Percentiles rank a stretch among this genome's conserved stretches.
phyloP scores from a whole-genome alignment of 2,797 vertebrate species.

The Aphelocoma californica region DNA sequence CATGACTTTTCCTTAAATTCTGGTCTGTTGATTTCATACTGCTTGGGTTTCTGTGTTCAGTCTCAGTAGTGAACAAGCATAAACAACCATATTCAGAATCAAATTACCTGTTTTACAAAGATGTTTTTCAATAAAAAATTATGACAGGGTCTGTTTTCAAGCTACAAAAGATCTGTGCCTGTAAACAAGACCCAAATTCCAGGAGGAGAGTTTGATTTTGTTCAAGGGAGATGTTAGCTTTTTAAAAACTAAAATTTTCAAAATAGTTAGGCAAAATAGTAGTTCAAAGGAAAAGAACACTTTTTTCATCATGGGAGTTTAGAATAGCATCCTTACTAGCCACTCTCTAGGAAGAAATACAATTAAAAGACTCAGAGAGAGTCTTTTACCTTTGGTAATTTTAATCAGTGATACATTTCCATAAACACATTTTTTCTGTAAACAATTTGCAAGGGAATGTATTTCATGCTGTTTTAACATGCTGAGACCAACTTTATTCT shows the following conservation, averaged over 20 bases:
- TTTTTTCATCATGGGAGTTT: conserved; percentile 44
- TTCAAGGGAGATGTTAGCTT: neutral
- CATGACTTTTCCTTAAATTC: neutral
- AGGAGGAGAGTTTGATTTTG: neutral
- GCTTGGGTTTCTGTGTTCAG: neutral
- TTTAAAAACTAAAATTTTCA: neutral
- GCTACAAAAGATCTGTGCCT: neutral
- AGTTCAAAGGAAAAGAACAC: neutral
- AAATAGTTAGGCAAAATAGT: neutral
- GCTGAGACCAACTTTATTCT: conserved; percentile 67
- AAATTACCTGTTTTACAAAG: neutral
- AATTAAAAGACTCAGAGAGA: conserved; percentile 70
- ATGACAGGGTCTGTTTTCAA: neutral
- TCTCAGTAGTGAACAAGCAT: neutral
- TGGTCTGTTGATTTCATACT: neutral
- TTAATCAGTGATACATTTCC: conserved; percentile 71
- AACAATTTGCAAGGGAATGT: conserved; percentile 75
- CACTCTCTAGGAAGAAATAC: conserved; percentile 67
- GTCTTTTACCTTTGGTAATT: conserved; percentile 74
- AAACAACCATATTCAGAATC: neutral
- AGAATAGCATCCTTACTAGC: conserved; percentile 39
- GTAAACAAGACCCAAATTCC: neutral
- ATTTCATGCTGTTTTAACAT: conserved; percentile 71
- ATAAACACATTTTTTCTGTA: conserved; percentile 68
- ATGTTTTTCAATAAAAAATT: neutral